Base-by-base conservation (phyloP, 1,140 invertebrate species). In the Phenacoccus solenopsis region DNA sequence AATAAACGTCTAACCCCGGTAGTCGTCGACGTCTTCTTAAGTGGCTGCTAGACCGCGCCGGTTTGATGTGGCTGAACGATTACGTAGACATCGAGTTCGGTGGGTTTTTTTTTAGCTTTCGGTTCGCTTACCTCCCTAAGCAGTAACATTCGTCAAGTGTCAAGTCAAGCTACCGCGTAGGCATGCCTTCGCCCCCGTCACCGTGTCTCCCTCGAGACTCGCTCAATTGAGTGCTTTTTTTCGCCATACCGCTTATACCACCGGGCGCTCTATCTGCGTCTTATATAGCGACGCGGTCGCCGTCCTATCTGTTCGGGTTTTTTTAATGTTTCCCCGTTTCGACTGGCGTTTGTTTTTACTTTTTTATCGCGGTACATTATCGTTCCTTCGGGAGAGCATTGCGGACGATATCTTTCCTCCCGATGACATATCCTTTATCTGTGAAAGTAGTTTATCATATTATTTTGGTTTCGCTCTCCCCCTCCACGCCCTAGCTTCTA, bases 361-460 rank as follows among this genome's bases (percentile, higher is more conserved):
- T 59, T 64, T 64, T 64, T 64, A 64, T 64, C 59, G 59, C 59
- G 59, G 59, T 64, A 64, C 59, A 64, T 64, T 64, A 64, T 64
- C 59, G 59, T 64, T 64, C 59, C 59, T 64, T 64, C 59, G 59
- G 59, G 59, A 64, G 59, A 64, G 59, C 59, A 64, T 64, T 64
- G 59, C 59, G 59, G 59, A 64, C 59, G 59, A 64, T 64, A 64
- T 64, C 59, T 64, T 38, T 64, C 59, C 59, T 64, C 59, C 25
- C 59, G 59, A 64, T 64, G 59, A 64, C 59, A 64, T 64, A 64
- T 64, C 21, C 59, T 64, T 64, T 64, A 64, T 64, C 59, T 64
- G 59, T 64, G 59, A 64, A 64, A 64, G 59, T 64, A 64, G 59
- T 64, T 64, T 64, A 64, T 64, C 59, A 64, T 64, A 64, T 64